These are phyloP conservation scores for Thecophora atra DNA, from an alignment of 2,888 invertebrate genomes.

Conservation along the genomic window DNA sequence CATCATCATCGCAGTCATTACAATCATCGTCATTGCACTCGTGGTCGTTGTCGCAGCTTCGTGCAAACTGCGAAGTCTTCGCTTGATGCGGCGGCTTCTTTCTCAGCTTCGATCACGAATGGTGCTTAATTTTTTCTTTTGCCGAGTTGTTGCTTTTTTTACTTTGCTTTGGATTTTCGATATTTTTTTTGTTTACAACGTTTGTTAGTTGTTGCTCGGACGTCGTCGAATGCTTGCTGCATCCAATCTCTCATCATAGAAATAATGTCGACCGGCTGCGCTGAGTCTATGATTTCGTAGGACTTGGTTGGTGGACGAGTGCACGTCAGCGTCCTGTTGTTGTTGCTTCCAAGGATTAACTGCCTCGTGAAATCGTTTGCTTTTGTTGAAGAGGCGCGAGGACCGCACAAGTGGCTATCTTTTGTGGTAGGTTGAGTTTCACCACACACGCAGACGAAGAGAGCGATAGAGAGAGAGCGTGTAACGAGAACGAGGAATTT, in stretches of 20 bases:
- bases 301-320: not conserved
- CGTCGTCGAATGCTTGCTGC: too few relatives aligned
- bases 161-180: too few relatives aligned
- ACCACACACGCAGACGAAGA: not conserved
- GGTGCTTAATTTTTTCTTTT: too few relatives aligned
- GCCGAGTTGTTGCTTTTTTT: too few relatives aligned
- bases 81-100: too few relatives aligned
- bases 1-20: not conserved
- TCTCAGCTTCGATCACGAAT: too few relatives aligned
- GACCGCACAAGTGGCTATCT: constrained; percentile 8
- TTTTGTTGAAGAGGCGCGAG: not conserved
- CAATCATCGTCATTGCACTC: constrained; percentile 30
- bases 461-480: not conserved
- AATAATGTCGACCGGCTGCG: constrained; percentile 19
- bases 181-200: too few relatives aligned
- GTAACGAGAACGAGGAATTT: not conserved
- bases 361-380: constrained; percentile 24
- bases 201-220: too few relatives aligned
- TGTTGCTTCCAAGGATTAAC: constrained; percentile 29
- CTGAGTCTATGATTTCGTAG: constrained; percentile 28
- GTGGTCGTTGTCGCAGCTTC: constrained; percentile 13
- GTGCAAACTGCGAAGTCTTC: constrained; percentile 11
- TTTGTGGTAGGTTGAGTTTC: constrained; percentile 20
- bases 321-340: constrained; percentile 2
- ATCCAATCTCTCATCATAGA: too few relatives aligned